Evolutionary conservation across 2,888 invertebrate genomes (phyloP).

Genomic region (Caenorhabditis zanzibari): DNA sequence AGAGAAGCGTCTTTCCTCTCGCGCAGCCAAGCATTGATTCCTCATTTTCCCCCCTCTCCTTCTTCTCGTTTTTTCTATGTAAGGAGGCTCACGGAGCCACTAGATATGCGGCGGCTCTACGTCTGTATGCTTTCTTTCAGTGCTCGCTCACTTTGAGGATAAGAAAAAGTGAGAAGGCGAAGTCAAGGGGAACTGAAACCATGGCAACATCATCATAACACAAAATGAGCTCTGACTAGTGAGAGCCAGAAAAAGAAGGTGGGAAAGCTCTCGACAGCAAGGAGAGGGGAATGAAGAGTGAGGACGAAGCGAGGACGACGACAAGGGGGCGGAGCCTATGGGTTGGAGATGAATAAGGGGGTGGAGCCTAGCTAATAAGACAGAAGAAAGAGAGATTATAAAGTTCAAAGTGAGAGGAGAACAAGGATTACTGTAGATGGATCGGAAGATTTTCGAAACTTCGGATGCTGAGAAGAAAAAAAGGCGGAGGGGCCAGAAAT

Average conservation of each 20-base stretch:
- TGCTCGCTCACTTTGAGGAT: neutral
- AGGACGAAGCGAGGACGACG: neutral
- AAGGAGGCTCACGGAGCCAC: neutral
- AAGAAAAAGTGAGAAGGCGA: neutral
- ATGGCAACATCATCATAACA: conserved; percentile 18
- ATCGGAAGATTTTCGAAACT: no score
- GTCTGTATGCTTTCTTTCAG: neutral
- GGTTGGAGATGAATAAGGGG: neutral
- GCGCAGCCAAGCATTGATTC: neutral
- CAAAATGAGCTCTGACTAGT: neutral
- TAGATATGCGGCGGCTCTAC: neutral
- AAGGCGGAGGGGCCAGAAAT: no score
- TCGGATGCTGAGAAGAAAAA: no score
- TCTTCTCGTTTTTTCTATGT: neutral
- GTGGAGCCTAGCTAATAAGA: neutral
- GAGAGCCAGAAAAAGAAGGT: neutral
- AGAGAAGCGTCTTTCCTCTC: neutral
- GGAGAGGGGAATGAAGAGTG: neutral
- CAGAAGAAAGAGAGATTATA: neutral
- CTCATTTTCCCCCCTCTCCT: neutral
- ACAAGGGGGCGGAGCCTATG: neutral
- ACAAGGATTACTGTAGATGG: no score
- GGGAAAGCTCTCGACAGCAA: neutral
- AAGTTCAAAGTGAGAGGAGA: neutral
- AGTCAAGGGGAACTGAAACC: neutral